A percentile compares a stretch with the other conserved stretches of the same genome.
Conservation (phyloP, 2,797 vertebrate species). For the Chloroceryle inda region DNA sequence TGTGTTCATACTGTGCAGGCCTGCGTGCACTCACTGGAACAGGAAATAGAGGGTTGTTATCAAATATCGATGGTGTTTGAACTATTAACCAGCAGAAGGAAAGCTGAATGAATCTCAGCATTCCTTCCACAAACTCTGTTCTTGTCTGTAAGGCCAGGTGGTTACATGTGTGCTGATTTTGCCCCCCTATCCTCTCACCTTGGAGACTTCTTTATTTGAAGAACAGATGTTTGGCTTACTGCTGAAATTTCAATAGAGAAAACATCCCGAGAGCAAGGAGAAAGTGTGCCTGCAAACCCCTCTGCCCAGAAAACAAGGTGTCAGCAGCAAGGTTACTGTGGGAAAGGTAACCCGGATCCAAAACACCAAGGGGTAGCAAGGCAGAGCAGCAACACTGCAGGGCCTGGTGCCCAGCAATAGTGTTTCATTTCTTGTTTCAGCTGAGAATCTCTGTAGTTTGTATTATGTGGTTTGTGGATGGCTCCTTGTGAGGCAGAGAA, state of each 20-base stretch:
- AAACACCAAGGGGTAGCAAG: neutral
- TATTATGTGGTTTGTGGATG: neutral
- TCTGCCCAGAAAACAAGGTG: neutral
- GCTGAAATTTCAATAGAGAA: conserved; percentile 1
- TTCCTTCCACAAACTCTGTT: conserved; percentile 6
- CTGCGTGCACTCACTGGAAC: accelerated
- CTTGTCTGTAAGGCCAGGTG: conserved; percentile 34
- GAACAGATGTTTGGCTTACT: conserved; percentile 64
- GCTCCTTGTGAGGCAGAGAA: neutral
- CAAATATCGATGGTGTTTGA: conserved; percentile 54
- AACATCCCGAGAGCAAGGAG: neutral
- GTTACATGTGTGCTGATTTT: conserved; percentile 31
- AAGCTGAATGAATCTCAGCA: conserved; percentile 30
- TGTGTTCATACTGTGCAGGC: neutral
- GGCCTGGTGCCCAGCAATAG: neutral
- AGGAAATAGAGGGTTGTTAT: neutral
- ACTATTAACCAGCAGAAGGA: conserved; percentile 42
- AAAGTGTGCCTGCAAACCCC: neutral
- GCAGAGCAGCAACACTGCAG: neutral
- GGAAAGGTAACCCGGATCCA: neutral
- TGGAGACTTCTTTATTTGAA: conserved; percentile 40
- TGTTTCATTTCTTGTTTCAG: neutral
- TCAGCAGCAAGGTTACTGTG: neutral
- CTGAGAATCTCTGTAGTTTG: neutral
- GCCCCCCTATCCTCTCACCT: neutral